Base-by-base conservation (phyloP, 2,888 invertebrate genomes). In the Phrixothrix hirtus region DNA sequence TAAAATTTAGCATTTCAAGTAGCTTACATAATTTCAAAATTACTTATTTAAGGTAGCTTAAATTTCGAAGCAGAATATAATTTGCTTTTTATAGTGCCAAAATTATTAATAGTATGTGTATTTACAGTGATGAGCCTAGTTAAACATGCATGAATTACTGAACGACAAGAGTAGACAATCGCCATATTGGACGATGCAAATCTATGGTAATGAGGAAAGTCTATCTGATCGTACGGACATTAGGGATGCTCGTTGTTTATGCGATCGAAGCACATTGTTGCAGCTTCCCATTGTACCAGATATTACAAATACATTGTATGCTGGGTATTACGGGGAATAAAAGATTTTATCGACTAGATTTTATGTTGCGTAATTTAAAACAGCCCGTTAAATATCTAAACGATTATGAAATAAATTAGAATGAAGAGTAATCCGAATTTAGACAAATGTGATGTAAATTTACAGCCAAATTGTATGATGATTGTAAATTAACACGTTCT, bases 151-250 rank as follows among this genome's bases (percentile, higher is more conserved):
- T 65, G 66, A 67, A 66, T 66, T 61, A 62, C 63, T 58, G 59
- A 67, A 63, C 60, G 63, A 63, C 61, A 61, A 62, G 59, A 65
- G 64, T 59, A 62, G 67, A 66, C 67, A 61, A 60, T 63, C 57
- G 63, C 67, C 69, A 69, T 69, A 69, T 67, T 71, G 70, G 64
- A 65, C 64, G 70, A 71, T 70, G 71, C 70, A 72, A 70, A 71
- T 71, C 70, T 70, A 71, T 71, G 70, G 63, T 69, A 71, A 72
- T 71, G 68, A 71, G 65, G 31, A 48, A 47, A 43, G 60, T 57
- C 60, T 59, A 58, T 57, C 64, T 65, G 66, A 67, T 65, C 65
- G 66, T 63, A 58, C 56, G 61, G 42, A 47, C 43, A 50, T 53
- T 44, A 44, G 49, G 51, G 46, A 45, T 39, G 50, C 36, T 52